These are phyloP conservation scores for Proctacanthus coquilletti DNA, from an alignment of 1,140 invertebrate genomes.

Conservation along the genomic window DNA sequence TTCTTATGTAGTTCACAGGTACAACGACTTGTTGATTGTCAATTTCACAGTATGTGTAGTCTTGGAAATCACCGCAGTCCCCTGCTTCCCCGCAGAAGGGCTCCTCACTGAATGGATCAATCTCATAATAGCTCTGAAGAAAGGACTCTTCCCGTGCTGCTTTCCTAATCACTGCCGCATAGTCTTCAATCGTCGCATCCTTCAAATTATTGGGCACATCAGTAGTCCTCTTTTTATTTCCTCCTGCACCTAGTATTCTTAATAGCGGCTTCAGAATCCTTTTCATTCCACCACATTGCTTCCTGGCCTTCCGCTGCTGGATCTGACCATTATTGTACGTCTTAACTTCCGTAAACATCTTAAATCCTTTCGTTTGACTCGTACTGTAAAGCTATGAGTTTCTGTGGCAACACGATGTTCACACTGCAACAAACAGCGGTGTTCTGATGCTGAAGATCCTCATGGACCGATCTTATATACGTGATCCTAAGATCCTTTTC, in stretches of 20 bases:
- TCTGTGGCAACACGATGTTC: no score
- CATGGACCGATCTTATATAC: no score
- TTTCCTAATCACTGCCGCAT: slow-evolving; percentile 4
- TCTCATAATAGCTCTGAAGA: not conserved
- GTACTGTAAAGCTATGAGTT: no score
- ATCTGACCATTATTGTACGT: no score
- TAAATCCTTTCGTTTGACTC: no score
- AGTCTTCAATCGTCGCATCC: slow-evolving; percentile 4
- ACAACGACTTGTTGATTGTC: slow-evolving; percentile 12
- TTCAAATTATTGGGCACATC: not conserved
- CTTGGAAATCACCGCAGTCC: slow-evolving; percentile 4
- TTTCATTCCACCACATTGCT: not conserved
- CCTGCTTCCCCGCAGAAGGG: not conserved
- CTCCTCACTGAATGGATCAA: not conserved
- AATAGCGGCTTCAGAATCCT: not conserved
- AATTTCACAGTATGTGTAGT: slow-evolving; percentile 3
- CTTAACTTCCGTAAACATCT: no score
- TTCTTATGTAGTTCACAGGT: slow-evolving; percentile 23
- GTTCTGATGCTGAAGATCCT: no score
- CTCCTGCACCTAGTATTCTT: not conserved
- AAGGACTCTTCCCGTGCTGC: not conserved
- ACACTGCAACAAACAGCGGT: no score
- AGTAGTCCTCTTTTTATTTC: not conserved
- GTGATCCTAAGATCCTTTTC: no score
- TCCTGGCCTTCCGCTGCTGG: no score